These are phyloP conservation scores for Lateolabrax maculatus DNA, from an alignment of 2,797 vertebrate genomes.

Conservation along the genomic window DNA sequence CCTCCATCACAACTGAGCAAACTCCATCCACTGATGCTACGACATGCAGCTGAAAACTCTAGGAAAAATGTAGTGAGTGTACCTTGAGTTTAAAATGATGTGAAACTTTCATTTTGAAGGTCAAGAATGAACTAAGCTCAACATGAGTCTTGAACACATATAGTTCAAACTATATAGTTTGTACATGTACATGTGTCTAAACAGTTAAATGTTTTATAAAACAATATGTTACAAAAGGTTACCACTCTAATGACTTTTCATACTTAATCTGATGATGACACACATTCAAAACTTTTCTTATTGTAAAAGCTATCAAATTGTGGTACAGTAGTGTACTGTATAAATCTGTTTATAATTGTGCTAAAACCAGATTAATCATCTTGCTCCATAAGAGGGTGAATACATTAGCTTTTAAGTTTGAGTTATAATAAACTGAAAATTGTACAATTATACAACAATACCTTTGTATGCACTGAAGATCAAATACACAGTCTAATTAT, in stretches of 20 bases:
- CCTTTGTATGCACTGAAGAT: background rate
- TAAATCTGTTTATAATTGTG: background rate
- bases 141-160: background rate
- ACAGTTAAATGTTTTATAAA: background rate
- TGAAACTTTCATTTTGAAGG: background rate
- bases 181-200: background rate
- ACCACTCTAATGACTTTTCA: conserved; percentile 1
- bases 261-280: background rate
- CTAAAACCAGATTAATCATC: no score
- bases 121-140: background rate
- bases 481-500: background rate
- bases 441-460: background rate
- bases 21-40: background rate
- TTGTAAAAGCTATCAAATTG: no score
- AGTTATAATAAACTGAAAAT: background rate
- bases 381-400: background rate
- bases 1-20: background rate
- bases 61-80: background rate
- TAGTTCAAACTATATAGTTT: background rate
- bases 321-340: background rate
- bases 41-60: background rate
- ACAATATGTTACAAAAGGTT: background rate
- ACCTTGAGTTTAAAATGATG: background rate
- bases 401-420: background rate
- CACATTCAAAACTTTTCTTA: no score